Conservation (phyloP, 2,113 vertebrate genomes). For the Hypomesus transpacificus region DNA sequence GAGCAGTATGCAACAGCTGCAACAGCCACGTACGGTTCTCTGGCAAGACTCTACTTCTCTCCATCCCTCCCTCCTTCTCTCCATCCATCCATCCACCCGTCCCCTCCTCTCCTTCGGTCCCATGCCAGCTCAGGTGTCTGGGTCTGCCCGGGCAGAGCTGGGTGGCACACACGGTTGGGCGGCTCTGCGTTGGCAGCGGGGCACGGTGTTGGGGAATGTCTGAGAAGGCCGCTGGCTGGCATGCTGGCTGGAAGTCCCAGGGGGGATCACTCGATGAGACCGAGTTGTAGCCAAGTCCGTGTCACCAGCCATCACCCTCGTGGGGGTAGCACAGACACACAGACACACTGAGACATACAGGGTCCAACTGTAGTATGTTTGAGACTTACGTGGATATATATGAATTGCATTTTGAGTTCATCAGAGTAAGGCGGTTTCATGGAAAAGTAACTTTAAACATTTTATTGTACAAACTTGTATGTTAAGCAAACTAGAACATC, state of each 20-base stretch:
- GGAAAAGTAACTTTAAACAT: no score
- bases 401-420: no score
- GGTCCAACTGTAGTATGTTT: slow-evolving; percentile 29
- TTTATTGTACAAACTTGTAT: not conserved
- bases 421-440: no score
- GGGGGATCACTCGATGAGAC: slow-evolving; percentile 24
- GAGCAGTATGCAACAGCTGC: slow-evolving; percentile 59
- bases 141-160: slow-evolving; percentile 52
- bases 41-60: slow-evolving; percentile 37
- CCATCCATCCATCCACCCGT: slow-evolving; percentile 10
- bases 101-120: slow-evolving; percentile 26
- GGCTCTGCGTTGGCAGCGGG: slow-evolving; percentile 36
- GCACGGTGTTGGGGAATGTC: slow-evolving; percentile 47
- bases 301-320: slow-evolving; percentile 54
- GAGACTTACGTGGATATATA: no score
- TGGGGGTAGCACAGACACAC: slow-evolving; percentile 30
- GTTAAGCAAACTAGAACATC: not conserved
- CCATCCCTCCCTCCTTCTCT: slow-evolving; percentile 13
- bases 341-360: slow-evolving; percentile 44
- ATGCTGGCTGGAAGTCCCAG: slow-evolving; percentile 47
- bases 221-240: slow-evolving; percentile 38
- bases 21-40: slow-evolving; percentile 25
- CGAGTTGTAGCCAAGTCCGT: slow-evolving; percentile 48
- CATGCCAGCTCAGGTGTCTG: slow-evolving; percentile 65
- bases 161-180: slow-evolving; percentile 47